phyloP scores from a whole-genome alignment of 2,888 invertebrate species.

The Cosmorhoe ocellata region DNA sequence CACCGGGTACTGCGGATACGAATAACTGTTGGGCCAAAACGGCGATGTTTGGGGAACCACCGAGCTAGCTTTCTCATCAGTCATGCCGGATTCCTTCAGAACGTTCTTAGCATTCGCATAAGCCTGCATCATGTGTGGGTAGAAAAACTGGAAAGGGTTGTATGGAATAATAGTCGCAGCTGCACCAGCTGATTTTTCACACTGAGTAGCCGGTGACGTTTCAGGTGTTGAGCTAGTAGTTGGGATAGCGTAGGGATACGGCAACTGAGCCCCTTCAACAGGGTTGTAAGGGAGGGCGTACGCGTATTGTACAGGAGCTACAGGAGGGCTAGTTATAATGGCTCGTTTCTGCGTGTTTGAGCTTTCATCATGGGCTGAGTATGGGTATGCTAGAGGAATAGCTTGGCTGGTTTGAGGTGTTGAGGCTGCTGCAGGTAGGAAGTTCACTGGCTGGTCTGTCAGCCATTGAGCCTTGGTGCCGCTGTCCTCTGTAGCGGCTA shows the following conservation, averaged over 20 bases:
- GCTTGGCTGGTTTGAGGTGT: slow-evolving; percentile 29
- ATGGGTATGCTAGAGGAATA: slow-evolving; percentile 8
- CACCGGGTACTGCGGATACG: slow-evolving; percentile 61
- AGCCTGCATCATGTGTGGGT: slow-evolving; percentile 68
- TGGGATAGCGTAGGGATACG: slow-evolving; percentile 55
- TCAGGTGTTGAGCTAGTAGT: slow-evolving; percentile 38
- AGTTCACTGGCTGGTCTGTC: slow-evolving; percentile 66
- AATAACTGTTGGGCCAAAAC: slow-evolving; percentile 48
- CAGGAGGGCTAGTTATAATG: slow-evolving; percentile 47
- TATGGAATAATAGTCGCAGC: slow-evolving; percentile 42
- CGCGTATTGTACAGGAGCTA: slow-evolving; percentile 58
- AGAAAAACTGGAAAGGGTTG: slow-evolving; percentile 61
- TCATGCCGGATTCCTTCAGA: slow-evolving; percentile 55
- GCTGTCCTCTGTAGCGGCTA: slow-evolving; percentile 71
- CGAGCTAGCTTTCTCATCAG: slow-evolving; percentile 49
- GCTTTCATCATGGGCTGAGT: slow-evolving; percentile 48
- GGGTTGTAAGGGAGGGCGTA: slow-evolving; percentile 53
- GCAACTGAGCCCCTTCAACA: slow-evolving; percentile 40
- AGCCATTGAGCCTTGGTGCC: slow-evolving; percentile 69
- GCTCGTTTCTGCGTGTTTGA: slow-evolving; percentile 56
- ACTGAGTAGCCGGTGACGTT: slow-evolving; percentile 37
- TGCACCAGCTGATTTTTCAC: slow-evolving; percentile 38
- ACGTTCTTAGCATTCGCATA: slow-evolving; percentile 59
- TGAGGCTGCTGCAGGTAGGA: slow-evolving; percentile 48
- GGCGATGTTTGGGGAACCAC: slow-evolving; percentile 47